Percentiles rank a stretch among this genome's conserved stretches.
These are phyloP conservation scores for Spea hammondii DNA, from an alignment of 2,797 vertebrate species.

Conservation along the genomic window DNA sequence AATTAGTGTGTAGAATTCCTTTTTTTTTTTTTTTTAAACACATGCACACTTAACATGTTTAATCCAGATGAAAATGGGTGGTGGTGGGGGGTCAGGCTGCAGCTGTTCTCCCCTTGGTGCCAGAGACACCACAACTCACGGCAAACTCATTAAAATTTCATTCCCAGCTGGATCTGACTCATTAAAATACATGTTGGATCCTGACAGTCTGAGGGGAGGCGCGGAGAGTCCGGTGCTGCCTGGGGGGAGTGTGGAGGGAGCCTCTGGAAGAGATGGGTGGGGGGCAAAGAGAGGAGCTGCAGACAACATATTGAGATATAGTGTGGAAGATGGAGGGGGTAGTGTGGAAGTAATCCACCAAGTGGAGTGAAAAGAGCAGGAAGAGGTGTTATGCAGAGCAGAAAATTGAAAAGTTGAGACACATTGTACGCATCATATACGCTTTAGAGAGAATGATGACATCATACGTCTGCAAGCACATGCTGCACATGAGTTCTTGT, in stretches of 20 bases:
- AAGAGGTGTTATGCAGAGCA: not conserved
- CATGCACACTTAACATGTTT: slow-evolving; percentile 12
- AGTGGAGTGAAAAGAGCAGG: not conserved
- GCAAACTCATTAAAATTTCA: slow-evolving; percentile 65
- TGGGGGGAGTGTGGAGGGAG: slow-evolving; percentile 9
- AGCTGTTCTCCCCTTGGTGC: slow-evolving; percentile 40
- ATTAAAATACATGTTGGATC: slow-evolving; percentile 60
- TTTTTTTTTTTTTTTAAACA: not conserved
- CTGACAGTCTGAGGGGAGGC: slow-evolving; percentile 49
- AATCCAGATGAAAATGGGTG: slow-evolving; percentile 1
- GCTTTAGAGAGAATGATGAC: too few species aligned
- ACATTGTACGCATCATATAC: too few species aligned
- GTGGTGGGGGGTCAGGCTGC: slow-evolving; percentile 45
- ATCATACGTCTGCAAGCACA: too few species aligned
- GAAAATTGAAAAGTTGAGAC: not conserved
- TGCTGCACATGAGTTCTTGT: too few species aligned
- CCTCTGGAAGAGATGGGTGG: slow-evolving; percentile 17
- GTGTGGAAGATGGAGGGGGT: not conserved
- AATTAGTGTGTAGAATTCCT: too few species aligned
- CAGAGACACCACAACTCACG: slow-evolving; percentile 43
- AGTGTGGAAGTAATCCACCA: not conserved
- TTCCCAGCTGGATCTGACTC: slow-evolving; percentile 60
- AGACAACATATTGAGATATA: not conserved
- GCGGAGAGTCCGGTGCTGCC: slow-evolving; percentile 10
- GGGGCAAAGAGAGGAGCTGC: not conserved